Percentiles rank a stretch among this genome's conserved stretches.
Conservation (phyloP, 2,113 vertebrate species). For the Pithys albifrons region DNA sequence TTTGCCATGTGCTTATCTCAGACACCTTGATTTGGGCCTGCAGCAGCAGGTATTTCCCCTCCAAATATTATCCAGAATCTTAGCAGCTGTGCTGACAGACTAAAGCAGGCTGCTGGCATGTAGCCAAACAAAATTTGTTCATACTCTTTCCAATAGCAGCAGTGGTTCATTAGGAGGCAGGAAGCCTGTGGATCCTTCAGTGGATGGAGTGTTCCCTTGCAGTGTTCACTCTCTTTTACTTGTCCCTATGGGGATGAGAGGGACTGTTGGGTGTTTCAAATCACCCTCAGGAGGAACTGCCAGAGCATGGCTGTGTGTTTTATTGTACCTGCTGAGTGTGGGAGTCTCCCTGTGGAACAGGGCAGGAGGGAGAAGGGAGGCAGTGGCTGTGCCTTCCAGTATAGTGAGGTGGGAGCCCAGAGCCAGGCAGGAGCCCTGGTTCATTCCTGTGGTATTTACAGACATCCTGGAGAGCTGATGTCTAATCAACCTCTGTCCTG, state of each 20-base stretch:
- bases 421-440: neutral
- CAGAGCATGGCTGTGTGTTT: neutral
- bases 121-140: neutral
- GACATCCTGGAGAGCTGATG: neutral
- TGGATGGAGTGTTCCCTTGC: neutral
- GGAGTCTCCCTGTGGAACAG: neutral
- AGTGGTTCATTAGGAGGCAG: neutral
- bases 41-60: neutral
- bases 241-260: neutral
- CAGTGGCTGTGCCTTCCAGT: neutral
- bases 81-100: neutral
- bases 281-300: neutral
- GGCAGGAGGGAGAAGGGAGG: neutral
- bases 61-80: neutral
- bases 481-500: constrained; percentile 2
- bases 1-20: neutral
- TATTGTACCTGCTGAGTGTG: neutral
- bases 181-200: neutral
- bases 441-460: neutral
- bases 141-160: neutral
- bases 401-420: neutral
- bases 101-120: neutral
- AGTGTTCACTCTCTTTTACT: neutral
- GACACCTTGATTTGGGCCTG: neutral
- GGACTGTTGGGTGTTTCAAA: neutral